Conservation (phyloP, 2,888 invertebrate genomes). For the Neoaliturus tenellus region DNA sequence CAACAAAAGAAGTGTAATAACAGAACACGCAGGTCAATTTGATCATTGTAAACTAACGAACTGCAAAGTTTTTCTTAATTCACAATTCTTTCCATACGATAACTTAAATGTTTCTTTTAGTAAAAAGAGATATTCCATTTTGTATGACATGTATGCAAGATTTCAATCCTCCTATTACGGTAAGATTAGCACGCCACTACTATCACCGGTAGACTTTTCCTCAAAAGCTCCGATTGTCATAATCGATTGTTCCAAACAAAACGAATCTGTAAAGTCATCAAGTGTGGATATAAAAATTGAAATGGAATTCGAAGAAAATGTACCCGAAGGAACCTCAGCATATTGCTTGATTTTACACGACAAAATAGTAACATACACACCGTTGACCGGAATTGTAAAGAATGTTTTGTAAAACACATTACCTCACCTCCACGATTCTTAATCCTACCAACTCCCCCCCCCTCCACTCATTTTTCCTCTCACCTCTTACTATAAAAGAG, state of each 20-base stretch:
- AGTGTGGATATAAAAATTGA: constrained; percentile 66
- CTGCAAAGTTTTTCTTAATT: constrained; percentile 65
- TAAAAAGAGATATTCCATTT: constrained; percentile 59
- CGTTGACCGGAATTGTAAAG: constrained; percentile 47
- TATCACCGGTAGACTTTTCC: constrained; percentile 60
- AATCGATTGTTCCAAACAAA: constrained; percentile 56
- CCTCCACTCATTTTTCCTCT: too few relatives aligned
- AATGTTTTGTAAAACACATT: constrained; percentile 33
- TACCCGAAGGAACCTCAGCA: constrained; percentile 48
- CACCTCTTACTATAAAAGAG: too few relatives aligned
- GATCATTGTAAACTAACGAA: constrained; percentile 62
- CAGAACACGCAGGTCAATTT: constrained; percentile 60
- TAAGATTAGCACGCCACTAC: constrained; percentile 26
- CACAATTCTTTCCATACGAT: not conserved
- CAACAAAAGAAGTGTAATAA: constrained; percentile 68
- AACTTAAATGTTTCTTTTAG: constrained; percentile 61
- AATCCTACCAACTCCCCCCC: too few relatives aligned
- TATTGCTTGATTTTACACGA: constrained; percentile 59
- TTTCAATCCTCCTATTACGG: not conserved
- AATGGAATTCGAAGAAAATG: constrained; percentile 62
- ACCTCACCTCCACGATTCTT: too few relatives aligned
- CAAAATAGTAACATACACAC: constrained; percentile 56
- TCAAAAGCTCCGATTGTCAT: not conserved
- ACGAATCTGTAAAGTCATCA: constrained; percentile 64
- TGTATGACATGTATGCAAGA: not conserved